These are phyloP conservation scores for Panulirus ornatus DNA, from an alignment of 1,140 invertebrate species.

Conservation along the genomic window DNA sequence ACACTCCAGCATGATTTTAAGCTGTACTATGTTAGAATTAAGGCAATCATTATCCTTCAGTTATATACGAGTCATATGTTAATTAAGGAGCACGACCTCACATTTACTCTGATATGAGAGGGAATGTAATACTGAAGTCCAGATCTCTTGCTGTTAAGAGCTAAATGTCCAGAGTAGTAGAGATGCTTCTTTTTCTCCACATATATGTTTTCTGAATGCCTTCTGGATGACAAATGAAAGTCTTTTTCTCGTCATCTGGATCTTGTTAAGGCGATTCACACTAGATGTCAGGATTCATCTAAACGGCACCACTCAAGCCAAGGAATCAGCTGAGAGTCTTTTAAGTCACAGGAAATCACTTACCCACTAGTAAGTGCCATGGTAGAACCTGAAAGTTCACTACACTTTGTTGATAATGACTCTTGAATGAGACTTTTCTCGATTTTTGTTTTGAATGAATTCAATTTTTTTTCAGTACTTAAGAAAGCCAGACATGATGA, in stretches of 20 bases:
- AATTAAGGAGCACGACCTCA: background rate
- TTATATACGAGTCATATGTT: conserved; percentile 16
- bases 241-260: background rate
- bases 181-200: background rate
- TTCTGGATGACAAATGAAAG: background rate
- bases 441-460: too few species aligned
- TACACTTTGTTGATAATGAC: too few species aligned
- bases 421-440: too few species aligned
- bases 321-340: too few species aligned
- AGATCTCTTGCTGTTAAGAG: background rate
- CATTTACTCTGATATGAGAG: background rate
- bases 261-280: background rate
- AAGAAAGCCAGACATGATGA: too few species aligned
- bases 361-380: too few species aligned
- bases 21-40: conserved; percentile 33
- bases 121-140: background rate
- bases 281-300: background rate
- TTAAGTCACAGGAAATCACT: too few species aligned
- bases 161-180: background rate
- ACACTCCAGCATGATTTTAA: background rate
- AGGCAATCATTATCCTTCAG: conserved; percentile 1
- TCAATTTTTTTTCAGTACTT: too few species aligned
- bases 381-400: too few species aligned
- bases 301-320: too few species aligned
- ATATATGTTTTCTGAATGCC: background rate